Conservation (phyloP, 2,888 invertebrate species). For the Scrobipalpa costella region DNA sequence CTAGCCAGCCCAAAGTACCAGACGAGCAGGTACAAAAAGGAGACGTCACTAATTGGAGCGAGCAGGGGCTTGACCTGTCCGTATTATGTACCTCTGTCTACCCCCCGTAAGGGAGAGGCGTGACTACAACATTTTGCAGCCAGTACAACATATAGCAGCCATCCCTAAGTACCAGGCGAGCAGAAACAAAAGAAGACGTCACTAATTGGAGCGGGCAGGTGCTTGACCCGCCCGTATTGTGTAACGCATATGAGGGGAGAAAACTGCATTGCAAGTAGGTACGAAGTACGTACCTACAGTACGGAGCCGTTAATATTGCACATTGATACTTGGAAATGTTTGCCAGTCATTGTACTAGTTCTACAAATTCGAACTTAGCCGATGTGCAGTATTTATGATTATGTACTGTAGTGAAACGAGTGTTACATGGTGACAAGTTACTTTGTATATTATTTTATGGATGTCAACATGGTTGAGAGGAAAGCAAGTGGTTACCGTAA, state of each 20-base stretch:
- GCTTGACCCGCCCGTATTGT: slow-evolving; percentile 52
- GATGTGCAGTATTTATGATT: too few species aligned
- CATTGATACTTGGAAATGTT: too few species aligned
- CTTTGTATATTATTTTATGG: not conserved
- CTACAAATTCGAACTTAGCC: too few species aligned
- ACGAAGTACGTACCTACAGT: too few species aligned
- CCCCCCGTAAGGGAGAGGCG: not conserved
- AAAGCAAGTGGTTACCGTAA: too few species aligned
- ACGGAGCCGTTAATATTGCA: too few species aligned
- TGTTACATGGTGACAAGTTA: not conserved
- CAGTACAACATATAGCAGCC: not conserved
- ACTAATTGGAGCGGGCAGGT: slow-evolving; percentile 70
- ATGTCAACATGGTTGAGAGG: too few species aligned
- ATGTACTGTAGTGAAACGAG: too few species aligned
- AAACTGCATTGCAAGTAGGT: not conserved
- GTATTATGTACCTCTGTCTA: not conserved
- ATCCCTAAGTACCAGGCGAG: slow-evolving; percentile 5
- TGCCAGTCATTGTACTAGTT: too few species aligned
- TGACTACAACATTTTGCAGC: not conserved
- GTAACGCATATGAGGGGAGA: slow-evolving; percentile 7
- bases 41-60: slow-evolving; percentile 65
- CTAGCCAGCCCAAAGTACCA: too few species aligned
- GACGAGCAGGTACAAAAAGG: not conserved
- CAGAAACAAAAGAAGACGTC: slow-evolving; percentile 40
- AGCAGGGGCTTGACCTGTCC: slow-evolving; percentile 64